phyloP scores from a whole-genome alignment of 1,140 invertebrate species.

The Drosophila elegans region DNA sequence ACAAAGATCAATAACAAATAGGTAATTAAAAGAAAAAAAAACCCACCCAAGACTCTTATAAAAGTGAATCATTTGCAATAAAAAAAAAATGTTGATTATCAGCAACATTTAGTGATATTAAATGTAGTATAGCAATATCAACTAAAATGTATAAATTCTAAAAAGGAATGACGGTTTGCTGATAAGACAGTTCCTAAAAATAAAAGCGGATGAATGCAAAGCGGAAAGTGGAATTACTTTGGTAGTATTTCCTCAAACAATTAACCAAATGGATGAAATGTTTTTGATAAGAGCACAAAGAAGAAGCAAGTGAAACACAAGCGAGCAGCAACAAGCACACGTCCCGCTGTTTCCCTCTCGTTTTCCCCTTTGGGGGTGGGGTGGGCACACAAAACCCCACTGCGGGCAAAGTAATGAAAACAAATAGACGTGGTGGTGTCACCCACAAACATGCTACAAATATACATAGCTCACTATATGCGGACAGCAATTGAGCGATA shows the following conservation, averaged over 20 bases:
- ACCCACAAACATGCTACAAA: slow-evolving; percentile 13
- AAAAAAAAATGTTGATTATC: not conserved
- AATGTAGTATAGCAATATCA: not conserved
- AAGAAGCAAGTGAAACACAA: slow-evolving; percentile 10
- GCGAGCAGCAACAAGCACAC: slow-evolving; percentile 20
- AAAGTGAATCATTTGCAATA: slow-evolving; percentile 7
- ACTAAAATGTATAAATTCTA: slow-evolving; percentile 7
- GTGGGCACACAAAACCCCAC: slow-evolving; percentile 2
- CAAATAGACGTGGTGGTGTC: slow-evolving; percentile 50
- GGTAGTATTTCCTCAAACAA: slow-evolving; percentile 69
- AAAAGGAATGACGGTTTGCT: slow-evolving; percentile 44
- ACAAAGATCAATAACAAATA: not conserved
- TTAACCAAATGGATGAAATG: slow-evolving; percentile 68
- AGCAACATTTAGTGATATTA: not conserved
- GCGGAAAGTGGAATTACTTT: slow-evolving; percentile 1
- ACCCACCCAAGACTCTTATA: not conserved
- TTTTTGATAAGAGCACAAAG: slow-evolving; percentile 44
- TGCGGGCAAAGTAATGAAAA: slow-evolving; percentile 56
- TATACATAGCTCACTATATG: not conserved
- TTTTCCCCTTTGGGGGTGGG: not conserved
- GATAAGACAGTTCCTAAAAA: slow-evolving; percentile 43
- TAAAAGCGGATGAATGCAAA: not conserved
- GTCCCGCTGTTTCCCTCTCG: slow-evolving; percentile 8
- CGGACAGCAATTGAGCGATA: slow-evolving; percentile 48
- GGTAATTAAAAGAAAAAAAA: not conserved